Conservation (phyloP, 2,797 vertebrate genomes). For the Rhinophrynus dorsalis region DNA sequence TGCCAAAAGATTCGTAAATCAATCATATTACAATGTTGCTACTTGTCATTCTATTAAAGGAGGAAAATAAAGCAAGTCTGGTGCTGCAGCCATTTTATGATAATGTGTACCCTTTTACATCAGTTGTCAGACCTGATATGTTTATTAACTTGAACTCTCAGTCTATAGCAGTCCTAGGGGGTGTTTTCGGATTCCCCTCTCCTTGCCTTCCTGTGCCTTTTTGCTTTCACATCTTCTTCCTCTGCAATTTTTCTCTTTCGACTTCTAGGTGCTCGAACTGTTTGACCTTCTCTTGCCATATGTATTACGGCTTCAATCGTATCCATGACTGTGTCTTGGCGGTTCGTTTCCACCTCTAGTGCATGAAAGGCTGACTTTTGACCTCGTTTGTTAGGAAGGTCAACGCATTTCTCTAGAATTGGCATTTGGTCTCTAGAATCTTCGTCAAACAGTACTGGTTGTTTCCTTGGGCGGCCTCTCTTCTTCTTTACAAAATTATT, state of each 20-base stretch:
- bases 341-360: conserved; percentile 77
- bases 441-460: conserved; percentile 75
- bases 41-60: conserved; percentile 27
- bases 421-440: conserved; percentile 91
- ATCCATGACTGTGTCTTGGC: conserved; percentile 88
- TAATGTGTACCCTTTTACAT: conserved; percentile 5
- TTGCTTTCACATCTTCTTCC: conserved; percentile 68
- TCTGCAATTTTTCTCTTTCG: conserved; percentile 71
- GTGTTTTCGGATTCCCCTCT: conserved; percentile 73
- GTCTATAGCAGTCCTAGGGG: conserved; percentile 55
- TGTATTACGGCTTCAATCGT: conserved; percentile 95
- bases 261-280: conserved; percentile 53
- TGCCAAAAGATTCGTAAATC: conserved; percentile 15
- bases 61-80: conserved; percentile 51
- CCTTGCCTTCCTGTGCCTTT: conserved; percentile 77
- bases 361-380: conserved; percentile 76
- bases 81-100: conserved; percentile 47
- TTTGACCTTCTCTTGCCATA: conserved; percentile 78
- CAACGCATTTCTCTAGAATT: conserved; percentile 89
- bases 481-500: conserved; percentile 96
- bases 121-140: conserved; percentile 25
- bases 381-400: conserved; percentile 85
- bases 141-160: conserved; percentile 6
- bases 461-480: conserved; percentile 90
- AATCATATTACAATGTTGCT: conserved; percentile 8